A percentile compares a stretch with the other conserved stretches of the same genome.
Evolutionary conservation across 1,140 invertebrate genomes (phyloP).

Genomic region (Drosophila equinoxialis): DNA sequence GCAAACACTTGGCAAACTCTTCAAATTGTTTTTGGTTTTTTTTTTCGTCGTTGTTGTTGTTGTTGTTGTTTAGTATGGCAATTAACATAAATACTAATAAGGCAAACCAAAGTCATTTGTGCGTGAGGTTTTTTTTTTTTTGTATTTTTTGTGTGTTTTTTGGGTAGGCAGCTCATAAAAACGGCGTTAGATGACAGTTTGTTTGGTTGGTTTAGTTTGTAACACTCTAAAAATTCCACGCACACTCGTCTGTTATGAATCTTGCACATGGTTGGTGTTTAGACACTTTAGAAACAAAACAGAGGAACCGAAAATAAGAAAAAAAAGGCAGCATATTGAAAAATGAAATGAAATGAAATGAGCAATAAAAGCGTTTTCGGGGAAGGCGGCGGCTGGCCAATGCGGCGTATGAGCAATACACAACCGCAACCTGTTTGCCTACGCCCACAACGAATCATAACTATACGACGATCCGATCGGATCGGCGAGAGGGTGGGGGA

Average conservation of each 20-base stretch:
- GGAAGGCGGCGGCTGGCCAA: conserved; percentile 27
- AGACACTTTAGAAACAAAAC: conserved; percentile 38
- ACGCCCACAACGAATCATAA: conserved; percentile 53
- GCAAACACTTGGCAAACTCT: conserved; percentile 46
- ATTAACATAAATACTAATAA: conserved; percentile 77
- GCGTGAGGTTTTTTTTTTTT: conserved; percentile 44
- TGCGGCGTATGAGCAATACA: conserved; percentile 67
- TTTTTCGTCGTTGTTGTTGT: conserved; percentile 17
- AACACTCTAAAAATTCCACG: conserved; percentile 61
- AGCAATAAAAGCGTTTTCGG: conserved; percentile 32
- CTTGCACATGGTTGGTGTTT: conserved; percentile 39
- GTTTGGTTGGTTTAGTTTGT: conserved; percentile 32
- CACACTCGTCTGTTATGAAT: conserved; percentile 56
- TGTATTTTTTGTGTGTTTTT: conserved; percentile 18
- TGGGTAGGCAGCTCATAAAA: conserved; percentile 51
- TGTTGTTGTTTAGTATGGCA: conserved; percentile 69
- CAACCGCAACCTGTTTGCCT: conserved; percentile 59
- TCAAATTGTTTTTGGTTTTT: conserved; percentile 38
- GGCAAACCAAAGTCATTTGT: conserved; percentile 58
- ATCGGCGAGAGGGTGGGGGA: neutral
- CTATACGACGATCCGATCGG: conserved; percentile 12
- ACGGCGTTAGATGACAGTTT: conserved; percentile 32
- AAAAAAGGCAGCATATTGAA: conserved; percentile 21
- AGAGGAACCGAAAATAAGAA: neutral
- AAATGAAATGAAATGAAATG: conserved; percentile 29